Evolutionary conservation across 2,113 vertebrate genomes (phyloP).

Genomic region (Mesitornis unicolor): DNA sequence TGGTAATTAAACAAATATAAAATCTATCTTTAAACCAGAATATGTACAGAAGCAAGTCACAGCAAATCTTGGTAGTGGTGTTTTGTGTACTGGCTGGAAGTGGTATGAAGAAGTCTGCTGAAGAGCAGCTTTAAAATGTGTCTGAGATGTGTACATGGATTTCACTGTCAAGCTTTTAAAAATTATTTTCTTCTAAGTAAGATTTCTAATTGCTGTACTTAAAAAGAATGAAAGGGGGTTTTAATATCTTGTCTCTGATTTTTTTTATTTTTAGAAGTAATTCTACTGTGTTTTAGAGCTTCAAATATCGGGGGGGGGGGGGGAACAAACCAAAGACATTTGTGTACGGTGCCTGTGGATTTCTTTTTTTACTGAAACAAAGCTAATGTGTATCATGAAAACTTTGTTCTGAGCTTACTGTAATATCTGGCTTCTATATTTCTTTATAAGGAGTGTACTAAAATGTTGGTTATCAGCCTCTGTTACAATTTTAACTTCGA

Average conservation of each 20-base stretch:
- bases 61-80: constrained; percentile 15
- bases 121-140: background rate
- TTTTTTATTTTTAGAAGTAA: background rate
- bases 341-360: background rate
- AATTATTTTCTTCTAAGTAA: background rate
- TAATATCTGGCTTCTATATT: background rate
- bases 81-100: background rate
- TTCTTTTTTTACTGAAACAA: background rate
- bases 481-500: background rate
- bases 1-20: background rate
- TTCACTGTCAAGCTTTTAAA: background rate
- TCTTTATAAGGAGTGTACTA: background rate
- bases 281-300: background rate
- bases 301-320: background rate
- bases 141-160: background rate
- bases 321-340: background rate
- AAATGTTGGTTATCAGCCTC: background rate
- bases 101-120: background rate
- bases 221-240: background rate
- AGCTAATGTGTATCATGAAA: background rate
- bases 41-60: background rate
- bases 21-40: constrained; percentile 1
- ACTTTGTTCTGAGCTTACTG: background rate
- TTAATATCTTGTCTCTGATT: background rate
- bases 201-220: background rate